A percentile compares a stretch with the other conserved stretches of the same genome.
These are phyloP conservation scores for Micrastur ruficollis DNA, from an alignment of 2,797 vertebrate genomes.

Conservation along the genomic window DNA sequence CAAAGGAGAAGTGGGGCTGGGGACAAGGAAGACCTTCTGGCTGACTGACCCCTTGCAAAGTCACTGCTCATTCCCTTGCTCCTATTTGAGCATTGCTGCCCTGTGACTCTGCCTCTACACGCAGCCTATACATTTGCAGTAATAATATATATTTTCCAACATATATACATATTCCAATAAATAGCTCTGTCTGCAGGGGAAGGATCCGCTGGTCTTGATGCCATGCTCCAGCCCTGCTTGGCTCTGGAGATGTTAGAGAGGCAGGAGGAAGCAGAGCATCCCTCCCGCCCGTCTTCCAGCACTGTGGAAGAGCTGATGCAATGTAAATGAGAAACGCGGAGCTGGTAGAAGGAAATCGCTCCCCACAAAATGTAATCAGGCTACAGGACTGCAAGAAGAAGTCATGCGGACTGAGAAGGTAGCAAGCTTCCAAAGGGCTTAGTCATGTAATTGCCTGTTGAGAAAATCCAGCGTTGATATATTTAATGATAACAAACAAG, in stretches of 20 bases:
- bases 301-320: neutral
- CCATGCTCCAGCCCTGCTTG: rapidly evolving
- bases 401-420: neutral
- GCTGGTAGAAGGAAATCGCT: neutral
- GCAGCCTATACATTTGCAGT: neutral
- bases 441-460: slow-evolving; percentile 2
- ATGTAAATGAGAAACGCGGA: neutral
- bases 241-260: neutral
- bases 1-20: neutral
- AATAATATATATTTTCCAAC: neutral
- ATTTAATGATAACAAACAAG: slow-evolving; percentile 8
- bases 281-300: rapidly evolving
- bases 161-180: neutral
- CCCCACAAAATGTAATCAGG: neutral
- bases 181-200: neutral
- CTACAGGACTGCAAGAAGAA: neutral
- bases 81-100: neutral
- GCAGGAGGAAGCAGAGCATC: neutral
- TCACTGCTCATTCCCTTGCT: neutral
- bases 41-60: rapidly evolving
- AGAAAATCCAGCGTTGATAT: neutral
- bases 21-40: neutral
- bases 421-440: slow-evolving; percentile 3
- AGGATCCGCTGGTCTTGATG: rapidly evolving
- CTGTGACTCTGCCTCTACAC: neutral